Evolutionary conservation across 2,888 invertebrate species (phyloP).

Genomic region (Synergus japonicus): DNA sequence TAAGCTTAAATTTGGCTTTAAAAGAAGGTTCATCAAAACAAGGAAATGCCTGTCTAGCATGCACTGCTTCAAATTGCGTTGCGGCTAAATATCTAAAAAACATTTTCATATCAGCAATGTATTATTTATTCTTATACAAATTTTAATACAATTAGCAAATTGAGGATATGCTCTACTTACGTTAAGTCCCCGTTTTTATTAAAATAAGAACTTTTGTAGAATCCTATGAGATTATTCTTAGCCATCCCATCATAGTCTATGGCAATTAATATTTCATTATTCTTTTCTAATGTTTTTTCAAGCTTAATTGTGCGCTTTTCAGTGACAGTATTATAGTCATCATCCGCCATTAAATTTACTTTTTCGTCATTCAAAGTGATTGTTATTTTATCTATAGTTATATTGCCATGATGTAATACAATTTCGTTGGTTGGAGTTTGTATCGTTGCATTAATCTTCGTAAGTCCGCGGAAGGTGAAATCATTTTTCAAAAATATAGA

Average conservation of each 20-base stretch:
- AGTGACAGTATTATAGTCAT: constrained; percentile 42
- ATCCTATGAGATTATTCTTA: constrained; percentile 22
- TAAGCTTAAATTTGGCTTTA: constrained; percentile 65
- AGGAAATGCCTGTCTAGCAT: constrained; percentile 76
- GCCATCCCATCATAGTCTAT: background rate
- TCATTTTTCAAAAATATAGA: constrained; percentile 33
- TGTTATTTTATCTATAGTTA: constrained; percentile 33
- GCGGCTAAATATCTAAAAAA: constrained; percentile 48
- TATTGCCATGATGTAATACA: constrained; percentile 47
- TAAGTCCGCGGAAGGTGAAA: constrained; percentile 45
- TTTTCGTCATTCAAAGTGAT: background rate
- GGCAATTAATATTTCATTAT: background rate
- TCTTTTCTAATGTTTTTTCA: background rate
- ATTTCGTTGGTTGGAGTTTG: constrained; percentile 43
- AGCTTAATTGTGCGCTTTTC: constrained; percentile 38
- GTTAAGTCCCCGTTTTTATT: background rate
- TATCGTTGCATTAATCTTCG: constrained; percentile 45
- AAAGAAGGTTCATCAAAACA: constrained; percentile 75
- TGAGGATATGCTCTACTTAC: background rate
- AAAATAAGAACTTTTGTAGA: constrained; percentile 41
- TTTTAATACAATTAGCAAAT: background rate
- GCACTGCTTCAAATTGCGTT: constrained; percentile 51
- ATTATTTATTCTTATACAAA: background rate
- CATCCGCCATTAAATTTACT: background rate
- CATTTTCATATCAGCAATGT: background rate